Evolutionary conservation across 2,113 vertebrate species (phyloP).

Genomic region (Capricornis sumatraensis): DNA sequence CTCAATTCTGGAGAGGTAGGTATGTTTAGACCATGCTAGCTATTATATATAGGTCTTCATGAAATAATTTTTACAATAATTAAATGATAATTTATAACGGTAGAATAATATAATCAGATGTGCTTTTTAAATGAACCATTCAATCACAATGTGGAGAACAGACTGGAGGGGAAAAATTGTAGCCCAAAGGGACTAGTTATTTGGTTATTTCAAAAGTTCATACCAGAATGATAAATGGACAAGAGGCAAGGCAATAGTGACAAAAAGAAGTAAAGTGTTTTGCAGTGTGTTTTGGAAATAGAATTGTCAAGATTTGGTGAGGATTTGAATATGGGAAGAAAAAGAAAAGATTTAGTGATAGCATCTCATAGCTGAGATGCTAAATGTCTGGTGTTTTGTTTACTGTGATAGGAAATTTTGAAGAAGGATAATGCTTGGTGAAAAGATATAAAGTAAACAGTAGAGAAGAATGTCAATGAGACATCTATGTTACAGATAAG

Average conservation of each 20-base stretch:
- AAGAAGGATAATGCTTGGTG: neutral
- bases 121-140: neutral
- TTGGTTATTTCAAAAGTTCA: neutral
- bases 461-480: neutral
- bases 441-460: neutral
- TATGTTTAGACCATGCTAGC: neutral
- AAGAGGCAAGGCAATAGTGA: neutral
- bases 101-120: neutral
- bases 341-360: neutral
- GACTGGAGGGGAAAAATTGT: neutral
- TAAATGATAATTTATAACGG: neutral
- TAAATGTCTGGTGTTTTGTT: neutral
- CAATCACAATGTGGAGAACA: neutral
- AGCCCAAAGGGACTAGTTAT: neutral
- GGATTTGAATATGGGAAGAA: neutral
- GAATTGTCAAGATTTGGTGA: neutral
- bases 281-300: neutral
- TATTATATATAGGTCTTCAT: neutral
- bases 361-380: neutral
- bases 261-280: neutral
- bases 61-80: neutral
- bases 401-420: neutral
- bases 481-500: neutral
- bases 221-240: neutral
- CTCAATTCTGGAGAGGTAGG: neutral